Conservation (phyloP, 35 echinoderm and acorn worm species). For the Heliocidaris tuberculata region DNA sequence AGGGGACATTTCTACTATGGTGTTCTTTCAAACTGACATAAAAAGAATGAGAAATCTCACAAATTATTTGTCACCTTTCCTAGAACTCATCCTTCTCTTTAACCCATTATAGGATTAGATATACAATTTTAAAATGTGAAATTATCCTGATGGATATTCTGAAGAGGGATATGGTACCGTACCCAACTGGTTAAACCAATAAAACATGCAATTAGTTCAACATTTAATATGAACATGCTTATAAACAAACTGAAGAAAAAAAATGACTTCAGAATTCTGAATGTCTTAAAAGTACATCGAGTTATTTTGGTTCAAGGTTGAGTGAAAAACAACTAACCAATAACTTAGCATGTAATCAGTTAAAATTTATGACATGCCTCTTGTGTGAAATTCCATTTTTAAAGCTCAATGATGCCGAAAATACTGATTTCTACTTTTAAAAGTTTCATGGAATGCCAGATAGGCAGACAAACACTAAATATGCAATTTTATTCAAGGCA, state of each 20-base stretch:
- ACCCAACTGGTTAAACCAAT: too few relatives aligned
- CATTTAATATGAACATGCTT: too few relatives aligned
- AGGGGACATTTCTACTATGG: too few relatives aligned
- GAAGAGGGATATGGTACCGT: too few relatives aligned
- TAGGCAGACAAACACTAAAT: not conserved
- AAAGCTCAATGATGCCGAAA: not conserved
- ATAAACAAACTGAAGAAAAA: not conserved
- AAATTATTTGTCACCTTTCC: too few relatives aligned
- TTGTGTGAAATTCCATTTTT: not conserved
- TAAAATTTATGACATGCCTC: not conserved
- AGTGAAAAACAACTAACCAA: not conserved
- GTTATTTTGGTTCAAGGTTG: not conserved
- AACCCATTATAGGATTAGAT: too few relatives aligned
- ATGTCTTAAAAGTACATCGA: not conserved
- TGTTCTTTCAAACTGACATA: too few relatives aligned
- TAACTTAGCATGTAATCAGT: not conserved
- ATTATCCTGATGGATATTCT: too few relatives aligned
- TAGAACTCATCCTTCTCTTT: too few relatives aligned
- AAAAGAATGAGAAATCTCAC: too few relatives aligned
- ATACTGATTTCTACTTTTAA: not conserved
- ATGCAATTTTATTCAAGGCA: not conserved
- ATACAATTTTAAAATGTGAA: too few relatives aligned
- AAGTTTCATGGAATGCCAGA: not conserved
- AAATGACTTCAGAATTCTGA: not conserved
- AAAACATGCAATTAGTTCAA: too few relatives aligned